A percentile compares a stretch with the other conserved stretches of the same genome.
These are phyloP conservation scores for Rhagologus leucostigma DNA, from an alignment of 2,113 vertebrate genomes.

Conservation along the genomic window DNA sequence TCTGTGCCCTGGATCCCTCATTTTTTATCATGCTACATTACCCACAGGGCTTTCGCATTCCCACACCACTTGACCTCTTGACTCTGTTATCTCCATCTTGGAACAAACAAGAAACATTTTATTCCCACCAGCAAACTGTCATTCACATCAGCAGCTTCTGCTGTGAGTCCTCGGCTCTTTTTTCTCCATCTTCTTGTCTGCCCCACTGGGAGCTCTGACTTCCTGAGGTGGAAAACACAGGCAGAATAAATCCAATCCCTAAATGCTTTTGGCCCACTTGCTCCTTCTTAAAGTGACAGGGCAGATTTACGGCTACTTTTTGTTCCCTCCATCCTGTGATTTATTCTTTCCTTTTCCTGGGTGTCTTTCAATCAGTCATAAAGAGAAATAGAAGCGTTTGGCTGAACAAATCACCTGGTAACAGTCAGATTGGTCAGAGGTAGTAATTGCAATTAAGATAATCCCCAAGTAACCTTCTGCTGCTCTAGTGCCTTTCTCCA, in stretches of 20 bases:
- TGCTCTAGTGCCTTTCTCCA: background rate
- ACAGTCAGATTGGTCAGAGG: background rate
- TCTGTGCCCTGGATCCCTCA: background rate
- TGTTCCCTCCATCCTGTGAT: background rate
- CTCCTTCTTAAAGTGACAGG: slow-evolving; percentile 12
- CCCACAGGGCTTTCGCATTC: slow-evolving; percentile 35
- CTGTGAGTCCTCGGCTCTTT: background rate
- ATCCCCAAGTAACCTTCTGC: background rate
- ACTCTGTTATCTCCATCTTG: slow-evolving; percentile 65
- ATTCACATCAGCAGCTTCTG: slow-evolving; percentile 49
- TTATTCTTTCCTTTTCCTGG: background rate
- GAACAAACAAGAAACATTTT: slow-evolving; percentile 68
- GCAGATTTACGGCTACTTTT: background rate
- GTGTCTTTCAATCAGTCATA: background rate
- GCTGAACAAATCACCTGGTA: background rate
- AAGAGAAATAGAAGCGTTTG: background rate
- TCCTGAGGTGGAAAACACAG: background rate
- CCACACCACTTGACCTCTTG: slow-evolving; percentile 67
- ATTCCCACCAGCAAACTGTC: slow-evolving; percentile 62
- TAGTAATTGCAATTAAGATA: background rate
- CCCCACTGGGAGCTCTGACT: slow-evolving; percentile 4
- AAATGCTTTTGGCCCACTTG: background rate
- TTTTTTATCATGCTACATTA: slow-evolving; percentile 61
- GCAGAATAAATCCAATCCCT: background rate
- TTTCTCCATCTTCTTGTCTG: background rate